Conservation (phyloP, 2,888 invertebrate species). For the Rosalia funebris region DNA sequence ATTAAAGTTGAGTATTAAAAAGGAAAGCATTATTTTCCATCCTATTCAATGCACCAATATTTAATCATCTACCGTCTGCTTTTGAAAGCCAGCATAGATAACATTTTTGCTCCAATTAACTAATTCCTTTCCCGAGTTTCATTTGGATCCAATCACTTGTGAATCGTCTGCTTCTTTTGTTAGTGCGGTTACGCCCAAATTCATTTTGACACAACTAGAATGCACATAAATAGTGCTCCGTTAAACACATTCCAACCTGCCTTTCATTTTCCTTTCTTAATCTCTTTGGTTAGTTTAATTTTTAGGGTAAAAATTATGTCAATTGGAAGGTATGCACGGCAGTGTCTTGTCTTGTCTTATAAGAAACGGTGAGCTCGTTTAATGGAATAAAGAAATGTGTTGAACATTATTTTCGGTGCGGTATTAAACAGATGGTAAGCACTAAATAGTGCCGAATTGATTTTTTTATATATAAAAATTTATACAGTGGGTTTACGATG, state of each 20-base stretch:
- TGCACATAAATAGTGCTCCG: slow-evolving; percentile 21
- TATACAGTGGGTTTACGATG: too few relatives aligned
- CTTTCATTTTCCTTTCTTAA: slow-evolving; percentile 21
- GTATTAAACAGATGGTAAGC: too few relatives aligned
- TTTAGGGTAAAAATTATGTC: not conserved
- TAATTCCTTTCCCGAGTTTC: slow-evolving; percentile 11
- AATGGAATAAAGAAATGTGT: too few relatives aligned
- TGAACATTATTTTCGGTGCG: too few relatives aligned
- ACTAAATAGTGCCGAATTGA: too few relatives aligned
- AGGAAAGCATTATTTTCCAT: too few relatives aligned
- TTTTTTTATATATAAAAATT: too few relatives aligned
- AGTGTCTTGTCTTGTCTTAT: not conserved
- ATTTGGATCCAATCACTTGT: slow-evolving; percentile 21
- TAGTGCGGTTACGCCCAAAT: slow-evolving; percentile 25
- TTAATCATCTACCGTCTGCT: too few relatives aligned
- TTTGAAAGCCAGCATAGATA: slow-evolving; percentile 1
- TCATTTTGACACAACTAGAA: slow-evolving; percentile 26
- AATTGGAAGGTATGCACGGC: not conserved
- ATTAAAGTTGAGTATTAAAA: too few relatives aligned
- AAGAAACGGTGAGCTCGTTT: not conserved
- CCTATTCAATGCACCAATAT: too few relatives aligned
- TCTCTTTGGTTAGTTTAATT: not conserved
- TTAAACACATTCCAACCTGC: slow-evolving; percentile 5
- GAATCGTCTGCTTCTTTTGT: slow-evolving; percentile 25
- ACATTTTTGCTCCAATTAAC: slow-evolving; percentile 32